These are phyloP conservation scores for Tauraco hartlaubi DNA, from an alignment of 2,797 vertebrate species.

Conservation along the genomic window DNA sequence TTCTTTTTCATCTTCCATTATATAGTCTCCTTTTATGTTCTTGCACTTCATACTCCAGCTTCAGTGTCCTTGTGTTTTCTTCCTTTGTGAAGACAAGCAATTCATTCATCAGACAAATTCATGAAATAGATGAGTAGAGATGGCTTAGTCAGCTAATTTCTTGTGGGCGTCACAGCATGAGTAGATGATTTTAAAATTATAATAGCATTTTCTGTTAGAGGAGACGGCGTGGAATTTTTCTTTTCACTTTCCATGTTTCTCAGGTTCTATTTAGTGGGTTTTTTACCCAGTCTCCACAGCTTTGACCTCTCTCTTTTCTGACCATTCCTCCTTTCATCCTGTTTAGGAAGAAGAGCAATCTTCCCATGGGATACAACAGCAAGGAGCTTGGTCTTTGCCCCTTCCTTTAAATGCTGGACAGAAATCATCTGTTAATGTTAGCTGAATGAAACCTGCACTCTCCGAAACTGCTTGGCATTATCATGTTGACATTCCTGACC, in stretches of 20 bases:
- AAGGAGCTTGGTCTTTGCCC: neutral
- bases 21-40: too few species aligned
- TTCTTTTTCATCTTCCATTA: neutral
- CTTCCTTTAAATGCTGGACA: neutral
- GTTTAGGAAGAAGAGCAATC: neutral
- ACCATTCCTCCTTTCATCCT: neutral
- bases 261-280: neutral
- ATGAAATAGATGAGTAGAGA: neutral
- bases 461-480: neutral
- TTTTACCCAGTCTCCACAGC: neutral
- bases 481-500: neutral
- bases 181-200: neutral
- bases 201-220: neutral
- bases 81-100: neutral
- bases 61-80: neutral
- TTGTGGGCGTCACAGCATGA: neutral
- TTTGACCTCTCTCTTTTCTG: neutral
- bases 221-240: neutral
- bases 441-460: neutral
- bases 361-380: neutral
- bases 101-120: neutral
- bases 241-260: neutral
- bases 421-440: neutral
- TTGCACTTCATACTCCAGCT: neutral
- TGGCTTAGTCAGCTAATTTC: neutral